These are phyloP conservation scores for Rhadinocentrus ornatus DNA, from an alignment of 2,797 vertebrate species.

Conservation along the genomic window DNA sequence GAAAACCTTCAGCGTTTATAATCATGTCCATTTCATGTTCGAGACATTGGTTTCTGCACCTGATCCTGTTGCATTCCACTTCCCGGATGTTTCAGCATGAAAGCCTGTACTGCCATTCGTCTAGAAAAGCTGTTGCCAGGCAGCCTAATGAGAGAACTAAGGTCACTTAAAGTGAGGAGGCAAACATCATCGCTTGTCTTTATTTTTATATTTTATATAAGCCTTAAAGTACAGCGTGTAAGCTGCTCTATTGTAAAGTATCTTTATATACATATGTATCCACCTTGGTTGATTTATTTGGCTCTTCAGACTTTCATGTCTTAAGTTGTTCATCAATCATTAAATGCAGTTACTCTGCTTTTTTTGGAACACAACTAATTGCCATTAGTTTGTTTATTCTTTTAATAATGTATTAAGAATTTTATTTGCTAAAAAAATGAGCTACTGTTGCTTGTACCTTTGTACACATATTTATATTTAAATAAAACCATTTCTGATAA, in stretches of 20 bases:
- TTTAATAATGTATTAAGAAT: constrained; percentile 83
- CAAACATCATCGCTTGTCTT: constrained; percentile 86
- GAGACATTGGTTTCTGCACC: constrained; percentile 74
- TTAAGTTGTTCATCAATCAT: constrained; percentile 78
- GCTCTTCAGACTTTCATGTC: constrained; percentile 67
- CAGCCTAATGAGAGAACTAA: constrained; percentile 68
- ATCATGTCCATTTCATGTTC: constrained; percentile 83
- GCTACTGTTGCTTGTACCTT: constrained; percentile 88
- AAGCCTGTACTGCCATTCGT: constrained; percentile 84
- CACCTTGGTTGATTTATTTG: constrained; percentile 76
- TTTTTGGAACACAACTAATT: constrained; percentile 77
- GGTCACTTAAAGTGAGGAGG: constrained; percentile 75
- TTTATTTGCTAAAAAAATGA: constrained; percentile 87
- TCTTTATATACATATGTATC: constrained; percentile 85
- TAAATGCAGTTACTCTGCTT: constrained; percentile 73
- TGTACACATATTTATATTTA: constrained; percentile 93
- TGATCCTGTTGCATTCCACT: constrained; percentile 69
- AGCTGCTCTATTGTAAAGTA: constrained; percentile 87
- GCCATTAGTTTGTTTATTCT: constrained; percentile 78
- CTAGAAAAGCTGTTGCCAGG: constrained; percentile 71
- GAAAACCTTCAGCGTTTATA: constrained; percentile 83
- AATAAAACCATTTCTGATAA: constrained; percentile 90
- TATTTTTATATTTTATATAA: constrained; percentile 91
- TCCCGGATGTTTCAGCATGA: constrained; percentile 74
- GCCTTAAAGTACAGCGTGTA: constrained; percentile 90